Conservation (phyloP, 2,113 vertebrate species). For the Hemichromis elongatus region DNA sequence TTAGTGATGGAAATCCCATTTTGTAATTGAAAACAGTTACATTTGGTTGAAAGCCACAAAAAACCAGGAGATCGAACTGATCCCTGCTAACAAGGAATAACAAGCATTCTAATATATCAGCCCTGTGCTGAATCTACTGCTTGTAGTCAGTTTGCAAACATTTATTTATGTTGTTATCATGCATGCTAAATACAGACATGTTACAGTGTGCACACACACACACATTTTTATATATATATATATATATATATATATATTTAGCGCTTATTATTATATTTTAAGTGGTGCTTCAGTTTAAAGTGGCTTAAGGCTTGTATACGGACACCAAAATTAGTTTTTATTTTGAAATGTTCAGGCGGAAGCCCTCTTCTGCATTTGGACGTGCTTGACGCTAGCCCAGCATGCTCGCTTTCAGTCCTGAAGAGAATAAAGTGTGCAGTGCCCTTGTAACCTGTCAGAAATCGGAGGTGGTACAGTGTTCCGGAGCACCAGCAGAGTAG, state of each 20-base stretch:
- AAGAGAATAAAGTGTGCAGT: conserved; percentile 20
- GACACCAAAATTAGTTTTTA: neutral
- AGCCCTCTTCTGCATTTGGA: rapidly evolving
- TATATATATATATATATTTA: too few relatives aligned
- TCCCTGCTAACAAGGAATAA: neutral
- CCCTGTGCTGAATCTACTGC: neutral
- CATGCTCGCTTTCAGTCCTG: neutral
- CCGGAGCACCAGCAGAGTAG: neutral
- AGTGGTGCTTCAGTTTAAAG: neutral
- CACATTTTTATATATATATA: too few relatives aligned
- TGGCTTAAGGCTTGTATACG: neutral
- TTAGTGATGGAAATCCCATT: conserved; percentile 24
- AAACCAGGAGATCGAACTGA: conserved; percentile 9
- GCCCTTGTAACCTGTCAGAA: conserved; percentile 6
- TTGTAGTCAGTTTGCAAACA: neutral
- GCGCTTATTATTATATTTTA: neutral
- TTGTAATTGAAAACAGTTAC: conserved; percentile 9
- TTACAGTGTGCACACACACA: too few relatives aligned
- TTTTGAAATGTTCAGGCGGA: conserved; percentile 26
- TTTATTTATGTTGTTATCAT: neutral
- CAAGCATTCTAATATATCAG: neutral
- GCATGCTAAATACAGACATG: neutral
- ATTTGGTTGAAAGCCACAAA: conserved; percentile 6
- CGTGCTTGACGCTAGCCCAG: neutral
- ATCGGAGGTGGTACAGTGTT: neutral